Evolutionary conservation across 2,113 vertebrate genomes (phyloP).

Genomic region (Hippolais icterina): DNA sequence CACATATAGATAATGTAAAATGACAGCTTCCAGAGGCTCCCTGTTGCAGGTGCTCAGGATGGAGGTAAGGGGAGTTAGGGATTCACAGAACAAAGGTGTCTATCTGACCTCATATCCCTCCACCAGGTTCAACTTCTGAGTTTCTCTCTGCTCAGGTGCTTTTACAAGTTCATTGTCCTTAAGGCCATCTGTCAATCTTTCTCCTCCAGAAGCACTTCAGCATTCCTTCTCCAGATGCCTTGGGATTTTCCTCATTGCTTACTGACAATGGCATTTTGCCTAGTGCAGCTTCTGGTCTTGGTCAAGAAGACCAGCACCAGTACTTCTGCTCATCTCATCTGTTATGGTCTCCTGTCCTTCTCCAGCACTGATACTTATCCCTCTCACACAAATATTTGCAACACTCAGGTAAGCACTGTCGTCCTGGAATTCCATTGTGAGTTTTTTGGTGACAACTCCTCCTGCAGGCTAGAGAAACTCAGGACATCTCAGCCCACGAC

Average conservation of each 20-base stretch:
- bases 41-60: background rate
- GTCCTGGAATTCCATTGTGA: background rate
- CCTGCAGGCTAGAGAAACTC: background rate
- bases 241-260: background rate
- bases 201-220: background rate
- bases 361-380: background rate
- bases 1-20: background rate
- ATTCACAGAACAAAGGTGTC: background rate
- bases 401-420: background rate
- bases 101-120: background rate
- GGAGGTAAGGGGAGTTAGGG: background rate
- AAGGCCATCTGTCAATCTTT: background rate
- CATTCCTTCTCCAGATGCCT: background rate
- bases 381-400: background rate
- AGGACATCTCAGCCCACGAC: background rate
- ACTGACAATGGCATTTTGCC: background rate
- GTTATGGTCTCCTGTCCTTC: background rate
- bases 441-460: background rate
- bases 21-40: background rate
- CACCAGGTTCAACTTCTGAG: background rate
- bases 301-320: background rate
- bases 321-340: background rate
- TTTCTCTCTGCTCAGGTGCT: background rate
- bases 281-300: background rate
- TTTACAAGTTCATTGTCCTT: background rate